Conservation (phyloP, 2,797 vertebrate genomes). For the Dromococcyx pavoninus region DNA sequence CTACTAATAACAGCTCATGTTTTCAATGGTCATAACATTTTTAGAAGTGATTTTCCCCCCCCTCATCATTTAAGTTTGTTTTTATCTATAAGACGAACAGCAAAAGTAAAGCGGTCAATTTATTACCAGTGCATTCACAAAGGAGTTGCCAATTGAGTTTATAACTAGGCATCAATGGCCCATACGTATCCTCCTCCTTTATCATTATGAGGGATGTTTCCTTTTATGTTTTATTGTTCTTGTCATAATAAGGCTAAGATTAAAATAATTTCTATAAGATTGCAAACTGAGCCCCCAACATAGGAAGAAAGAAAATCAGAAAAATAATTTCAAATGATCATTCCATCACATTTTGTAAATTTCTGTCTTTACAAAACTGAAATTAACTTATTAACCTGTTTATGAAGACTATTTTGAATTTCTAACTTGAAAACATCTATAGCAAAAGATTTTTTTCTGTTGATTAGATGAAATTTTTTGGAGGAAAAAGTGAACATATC, state of each 20-base stretch:
- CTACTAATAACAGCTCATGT: not conserved
- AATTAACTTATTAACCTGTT: not conserved
- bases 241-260: not conserved
- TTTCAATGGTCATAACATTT: not conserved
- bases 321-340: not conserved
- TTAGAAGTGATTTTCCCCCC: not conserved
- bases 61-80: not conserved
- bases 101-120: not conserved
- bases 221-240: not conserved
- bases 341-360: not conserved
- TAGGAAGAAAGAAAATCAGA: not conserved
- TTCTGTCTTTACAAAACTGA: not conserved
- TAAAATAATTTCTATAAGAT: not conserved
- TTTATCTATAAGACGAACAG: not conserved
- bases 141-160: not conserved
- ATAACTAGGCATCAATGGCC: not conserved
- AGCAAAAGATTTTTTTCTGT: not conserved
- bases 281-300: not conserved
- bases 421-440: not conserved
- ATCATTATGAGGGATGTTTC: not conserved
- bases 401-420: not conserved
- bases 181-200: not conserved
- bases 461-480: not conserved
- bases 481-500: not conserved
- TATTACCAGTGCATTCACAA: not conserved